A percentile compares a stretch with the other conserved stretches of the same genome.
These are phyloP conservation scores for Ditylenchus dipsaci DNA, from an alignment of 1,140 invertebrate genomes.

Conservation along the genomic window DNA sequence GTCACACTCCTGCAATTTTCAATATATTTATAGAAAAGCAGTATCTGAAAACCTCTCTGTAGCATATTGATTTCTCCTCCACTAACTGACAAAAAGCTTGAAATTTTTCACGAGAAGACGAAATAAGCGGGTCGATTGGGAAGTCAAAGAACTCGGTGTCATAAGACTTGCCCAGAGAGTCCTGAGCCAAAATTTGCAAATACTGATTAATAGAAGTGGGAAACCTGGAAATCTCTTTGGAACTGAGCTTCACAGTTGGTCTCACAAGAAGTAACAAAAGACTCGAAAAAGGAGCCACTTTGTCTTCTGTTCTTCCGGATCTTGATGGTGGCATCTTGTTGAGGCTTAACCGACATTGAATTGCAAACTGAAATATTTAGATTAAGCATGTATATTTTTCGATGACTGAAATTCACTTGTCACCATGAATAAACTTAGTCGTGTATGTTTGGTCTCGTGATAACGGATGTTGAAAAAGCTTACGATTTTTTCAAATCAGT, in stretches of 20 bases:
- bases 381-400: no score
- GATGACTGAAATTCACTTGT: no score
- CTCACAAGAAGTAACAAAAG: conserved; percentile 10
- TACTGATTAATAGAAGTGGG: neutral
- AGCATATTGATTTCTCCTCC: neutral
- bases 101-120: conserved; percentile 22
- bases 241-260: conserved; percentile 16
- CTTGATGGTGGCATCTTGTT: neutral
- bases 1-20: conserved; percentile 16
- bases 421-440: no score
- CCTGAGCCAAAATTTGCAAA: conserved; percentile 9
- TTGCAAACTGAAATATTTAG: neutral
- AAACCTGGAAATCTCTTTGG: conserved; percentile 16
- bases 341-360: neutral
- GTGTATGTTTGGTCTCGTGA: no score
- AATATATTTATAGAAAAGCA: neutral
- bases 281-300: neutral
- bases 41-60: neutral
- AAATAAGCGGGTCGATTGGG: conserved; percentile 33
- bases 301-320: neutral
- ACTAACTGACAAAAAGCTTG: conserved; percentile 28
- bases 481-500: no score
- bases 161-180: conserved; percentile 26
- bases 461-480: no score
- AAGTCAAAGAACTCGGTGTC: conserved; percentile 37